Evolutionary conservation across 1,140 invertebrate genomes (phyloP), one percentile per base, ranked within the genome.

Genomic region (Drosophila virilis): DNA sequence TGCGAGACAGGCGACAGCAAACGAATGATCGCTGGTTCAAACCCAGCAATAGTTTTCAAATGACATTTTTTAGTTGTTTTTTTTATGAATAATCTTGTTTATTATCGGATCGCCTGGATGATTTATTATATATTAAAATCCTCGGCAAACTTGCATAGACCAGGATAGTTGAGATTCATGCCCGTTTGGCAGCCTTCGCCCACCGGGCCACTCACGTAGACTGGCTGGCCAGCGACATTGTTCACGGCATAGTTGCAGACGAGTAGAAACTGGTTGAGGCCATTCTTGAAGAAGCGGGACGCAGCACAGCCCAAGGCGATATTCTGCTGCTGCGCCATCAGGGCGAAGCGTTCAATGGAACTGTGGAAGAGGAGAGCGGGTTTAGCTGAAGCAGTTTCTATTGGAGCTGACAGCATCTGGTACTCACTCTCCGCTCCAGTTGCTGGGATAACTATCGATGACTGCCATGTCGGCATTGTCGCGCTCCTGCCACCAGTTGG

Each of bases 211-310:
- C 6, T n/a, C 6, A 67, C 48, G 52, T 85, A 89, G 0, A 85
- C 68, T 8, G 57, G 55, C 8, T 17, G 2, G 8, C 77, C 74
- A 10, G 70, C 50, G 8, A 58, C 45, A 46, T 84, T 84, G 13
- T 71, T 69, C 6, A 67, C 68, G 6, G 79, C 75, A 73, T 84
- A 88, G 45, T 88, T 83, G 45, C 83, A 83, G 35, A 73, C 51
- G n/a, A 80, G 22, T 1, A 80, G 70, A 48, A 71, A 64, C 17
- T 51, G 35, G 8, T 66, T 80, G 7, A 38, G 8, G 2, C 9
- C 7, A 40, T 45, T 15, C 33, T 22, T 54, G 0, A 50, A 12
- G 37, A 70, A 80, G 2, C 43, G 40, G n/a, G 74, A 51, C 3
- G 74, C 73, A 10, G 83, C 80, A 28, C 86, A 90, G 9, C 86